These are phyloP conservation scores for Pitangus sulphuratus DNA, from an alignment of 2,797 vertebrate species.

Conservation along the genomic window DNA sequence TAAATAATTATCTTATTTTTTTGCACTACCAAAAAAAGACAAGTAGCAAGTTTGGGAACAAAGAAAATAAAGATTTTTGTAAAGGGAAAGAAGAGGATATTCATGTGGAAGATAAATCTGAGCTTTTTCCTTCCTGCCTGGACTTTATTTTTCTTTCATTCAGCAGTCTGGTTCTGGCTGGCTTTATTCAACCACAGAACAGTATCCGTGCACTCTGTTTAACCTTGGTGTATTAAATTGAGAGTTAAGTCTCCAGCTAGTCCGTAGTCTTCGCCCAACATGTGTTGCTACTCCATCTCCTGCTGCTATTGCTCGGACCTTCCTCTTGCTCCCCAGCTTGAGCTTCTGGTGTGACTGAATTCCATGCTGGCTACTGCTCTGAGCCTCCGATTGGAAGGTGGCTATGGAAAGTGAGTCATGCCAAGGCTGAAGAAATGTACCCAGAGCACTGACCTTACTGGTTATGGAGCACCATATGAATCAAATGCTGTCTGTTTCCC, in stretches of 20 bases:
- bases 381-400: neutral
- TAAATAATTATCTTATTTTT: neutral
- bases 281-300: neutral
- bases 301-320: neutral
- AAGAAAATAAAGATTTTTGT: neutral
- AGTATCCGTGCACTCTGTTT: conserved; percentile 68
- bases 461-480: conserved; percentile 30
- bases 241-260: conserved; percentile 53
- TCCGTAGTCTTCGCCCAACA: neutral
- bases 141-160: conserved; percentile 63
- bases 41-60: neutral
- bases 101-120: conserved; percentile 2
- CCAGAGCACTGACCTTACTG: neutral
- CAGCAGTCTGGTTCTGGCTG: conserved; percentile 59
- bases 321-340: neutral
- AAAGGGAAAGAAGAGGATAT: neutral
- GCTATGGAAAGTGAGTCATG: conserved; percentile 25
- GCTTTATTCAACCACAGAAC: conserved; percentile 57
- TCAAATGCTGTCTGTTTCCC: conserved; percentile 19
- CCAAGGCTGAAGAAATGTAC: conserved; percentile 22
- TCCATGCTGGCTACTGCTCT: neutral
- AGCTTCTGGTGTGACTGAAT: conserved; percentile 23
- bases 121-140: conserved; percentile 47
- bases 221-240: conserved; percentile 57
- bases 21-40: neutral